Percentiles rank a stretch among this genome's conserved stretches.
Conservation (phyloP, 2,888 invertebrate genomes). For the Idaea biselata region DNA sequence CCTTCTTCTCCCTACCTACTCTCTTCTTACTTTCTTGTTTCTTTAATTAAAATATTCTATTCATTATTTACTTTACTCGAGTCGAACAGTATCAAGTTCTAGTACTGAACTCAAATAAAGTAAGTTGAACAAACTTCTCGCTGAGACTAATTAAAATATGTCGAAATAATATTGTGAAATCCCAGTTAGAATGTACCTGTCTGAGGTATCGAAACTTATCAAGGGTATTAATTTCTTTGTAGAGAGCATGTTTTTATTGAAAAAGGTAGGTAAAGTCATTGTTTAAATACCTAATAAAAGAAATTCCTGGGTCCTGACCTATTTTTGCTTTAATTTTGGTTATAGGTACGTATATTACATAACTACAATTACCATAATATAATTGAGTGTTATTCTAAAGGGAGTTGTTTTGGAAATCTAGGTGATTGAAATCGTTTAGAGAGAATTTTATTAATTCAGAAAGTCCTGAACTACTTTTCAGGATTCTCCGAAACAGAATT, state of each 20-base stretch:
- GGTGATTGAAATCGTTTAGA: background rate
- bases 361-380: no score
- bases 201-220: constrained; percentile 11
- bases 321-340: no score
- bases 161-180: constrained; percentile 33
- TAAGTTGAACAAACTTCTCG: constrained; percentile 25
- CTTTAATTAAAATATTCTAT: constrained; percentile 12
- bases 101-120: constrained; percentile 23
- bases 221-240: constrained; percentile 10
- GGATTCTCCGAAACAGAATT: background rate
- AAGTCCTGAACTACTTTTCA: no score
- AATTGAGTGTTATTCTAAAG: no score
- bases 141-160: constrained; percentile 31
- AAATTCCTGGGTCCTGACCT: no score
- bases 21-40: background rate
- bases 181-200: constrained; percentile 18
- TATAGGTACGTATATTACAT: constrained; percentile 5
- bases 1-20: background rate
- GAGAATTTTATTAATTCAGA: constrained; percentile 7
- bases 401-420: no score
- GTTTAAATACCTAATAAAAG: no score
- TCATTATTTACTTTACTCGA: constrained; percentile 19
- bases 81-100: constrained; percentile 20
- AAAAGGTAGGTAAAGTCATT: no score
- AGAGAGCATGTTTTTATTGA: no score